Evolutionary conservation across 1,140 invertebrate species (phyloP).

Genomic region (Drosophila guanche): DNA sequence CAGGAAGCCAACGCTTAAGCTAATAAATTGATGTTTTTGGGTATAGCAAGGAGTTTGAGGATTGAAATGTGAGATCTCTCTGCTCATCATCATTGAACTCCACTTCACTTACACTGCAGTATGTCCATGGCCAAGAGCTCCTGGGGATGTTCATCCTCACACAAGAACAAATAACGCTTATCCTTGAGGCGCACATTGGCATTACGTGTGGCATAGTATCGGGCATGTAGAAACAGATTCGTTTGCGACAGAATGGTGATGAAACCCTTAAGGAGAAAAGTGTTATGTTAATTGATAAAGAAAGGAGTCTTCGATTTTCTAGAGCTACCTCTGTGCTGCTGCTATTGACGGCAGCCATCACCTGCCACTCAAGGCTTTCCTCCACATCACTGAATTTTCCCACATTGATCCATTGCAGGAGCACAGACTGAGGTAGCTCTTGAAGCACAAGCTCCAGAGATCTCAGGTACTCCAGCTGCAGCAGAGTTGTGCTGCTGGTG

Average conservation of each 20-base stretch:
- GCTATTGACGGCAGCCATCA: slow-evolving; percentile 49
- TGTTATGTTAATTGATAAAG: neutral
- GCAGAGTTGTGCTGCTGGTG: slow-evolving; percentile 2
- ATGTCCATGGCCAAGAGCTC: slow-evolving; percentile 60
- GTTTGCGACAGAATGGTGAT: slow-evolving; percentile 67
- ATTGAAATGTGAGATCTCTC: slow-evolving; percentile 26
- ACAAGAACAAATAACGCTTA: slow-evolving; percentile 75
- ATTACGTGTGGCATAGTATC: slow-evolving; percentile 76
- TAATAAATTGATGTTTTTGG: slow-evolving; percentile 44
- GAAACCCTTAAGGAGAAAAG: slow-evolving; percentile 49
- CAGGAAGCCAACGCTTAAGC: slow-evolving; percentile 45
- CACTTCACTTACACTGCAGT: slow-evolving; percentile 71
- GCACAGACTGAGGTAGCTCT: slow-evolving; percentile 37
- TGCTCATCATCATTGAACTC: slow-evolving; percentile 11
- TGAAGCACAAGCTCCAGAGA: slow-evolving; percentile 41
- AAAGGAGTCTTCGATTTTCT: too few species aligned
- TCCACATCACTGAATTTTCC: slow-evolving; percentile 27
- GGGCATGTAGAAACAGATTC: slow-evolving; percentile 60
- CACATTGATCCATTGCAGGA: slow-evolving; percentile 73
- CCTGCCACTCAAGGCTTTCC: slow-evolving; percentile 32
- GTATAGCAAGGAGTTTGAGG: neutral
- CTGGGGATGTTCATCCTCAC: slow-evolving; percentile 64
- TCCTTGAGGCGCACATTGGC: slow-evolving; percentile 73
- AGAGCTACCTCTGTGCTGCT: slow-evolving; percentile 51
- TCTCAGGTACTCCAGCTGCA: slow-evolving; percentile 62